Evolutionary conservation across 2,113 vertebrate genomes (phyloP), one percentile per base, ranked within the genome.

Genomic region (Tetrax tetrax): DNA sequence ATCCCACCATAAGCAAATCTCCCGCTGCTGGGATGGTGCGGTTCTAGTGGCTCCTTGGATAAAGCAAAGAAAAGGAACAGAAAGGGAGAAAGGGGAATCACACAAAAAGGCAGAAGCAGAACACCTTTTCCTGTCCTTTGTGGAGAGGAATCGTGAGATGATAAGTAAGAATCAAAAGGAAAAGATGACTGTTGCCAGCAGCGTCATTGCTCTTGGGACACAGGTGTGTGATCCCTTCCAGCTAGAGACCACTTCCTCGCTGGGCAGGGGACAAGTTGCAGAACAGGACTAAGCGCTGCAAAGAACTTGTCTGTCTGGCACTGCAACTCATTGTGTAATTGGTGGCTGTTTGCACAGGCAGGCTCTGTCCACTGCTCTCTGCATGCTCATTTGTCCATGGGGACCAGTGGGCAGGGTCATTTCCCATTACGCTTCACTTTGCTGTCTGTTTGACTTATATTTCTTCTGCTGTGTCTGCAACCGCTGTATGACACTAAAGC

Each of bases 141-240:
- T 60, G n/a, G 29, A 45, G 63, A 70, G 20, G 21, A 70, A 69
- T 63, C 1, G 0, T 85, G 70, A 79, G 7, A 8, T 24, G 14
- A 38, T 6, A 68, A 22, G 7, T 28, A 59, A 69, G 29, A 33
- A 70, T 63, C 0, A 1, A 78, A 64, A 64, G 60, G 24, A 78
- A 64, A 38, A 56, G 47, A 84, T 53, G n/a, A 6, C 22, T 87
- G 11, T 47, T 91, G 57, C 48, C 19, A 3, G 9, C 45, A 77
- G 65, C 0, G 3, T 91, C 59, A 12, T 24, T 90, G 63, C 54
- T 77, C 22, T 63, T 61, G 66, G 51, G 45, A 50, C 41, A 80
- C 7, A 15, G 0, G 13, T 1, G 0, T 0, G 0, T 43, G 63
- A 84, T 84, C n/a, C 54, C n/a, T 83, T 65, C 54, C 68, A 83